A percentile compares a stretch with the other conserved stretches of the same genome.
Conservation (phyloP, 2,797 vertebrate species). For the Apogon talboti region DNA sequence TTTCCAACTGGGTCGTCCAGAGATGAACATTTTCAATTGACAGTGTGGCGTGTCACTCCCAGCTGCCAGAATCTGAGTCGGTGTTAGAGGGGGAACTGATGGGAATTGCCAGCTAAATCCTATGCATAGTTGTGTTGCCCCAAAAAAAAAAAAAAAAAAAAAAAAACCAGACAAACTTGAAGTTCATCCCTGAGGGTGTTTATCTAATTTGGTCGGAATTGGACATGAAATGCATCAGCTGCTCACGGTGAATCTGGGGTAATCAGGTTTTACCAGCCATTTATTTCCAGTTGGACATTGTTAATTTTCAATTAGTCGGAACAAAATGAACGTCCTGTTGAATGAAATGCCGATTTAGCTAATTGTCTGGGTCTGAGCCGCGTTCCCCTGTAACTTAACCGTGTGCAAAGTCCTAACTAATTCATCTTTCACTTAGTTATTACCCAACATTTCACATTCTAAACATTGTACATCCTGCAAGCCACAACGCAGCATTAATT, state of each 20-base stretch:
- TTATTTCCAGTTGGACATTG: conserved; percentile 47
- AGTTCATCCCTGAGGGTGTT: conserved; percentile 26
- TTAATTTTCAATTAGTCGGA: conserved; percentile 54
- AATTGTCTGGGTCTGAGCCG: conserved; percentile 34
- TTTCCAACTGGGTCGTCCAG: conserved; percentile 64
- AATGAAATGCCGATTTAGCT: conserved; percentile 47
- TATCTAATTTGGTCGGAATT: conserved; percentile 26
- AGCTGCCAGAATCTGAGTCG: conserved; percentile 48
- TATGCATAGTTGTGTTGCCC: conserved; percentile 26
- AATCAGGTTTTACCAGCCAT: conserved; percentile 38
- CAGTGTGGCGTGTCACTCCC: conserved; percentile 42
- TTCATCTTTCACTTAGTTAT: conserved; percentile 9
- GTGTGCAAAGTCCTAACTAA: conserved; percentile 27
- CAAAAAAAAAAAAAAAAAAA: too few relatives aligned
- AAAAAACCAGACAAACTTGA: conserved; percentile 20
- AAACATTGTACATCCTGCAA: conserved; percentile 6
- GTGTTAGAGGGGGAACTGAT: conserved; percentile 57
- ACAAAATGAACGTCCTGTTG: conserved; percentile 40
- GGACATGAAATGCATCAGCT: conserved; percentile 32
- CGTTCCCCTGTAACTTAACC: conserved; percentile 15
- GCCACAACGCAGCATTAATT: conserved; percentile 5
- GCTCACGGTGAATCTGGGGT: conserved; percentile 34
- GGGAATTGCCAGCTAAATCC: conserved; percentile 50
- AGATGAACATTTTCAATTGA: conserved; percentile 62
- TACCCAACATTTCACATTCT: conserved; percentile 25